A percentile compares a stretch with the other conserved stretches of the same genome.
Evolutionary conservation across 2,797 vertebrate species (phyloP).

Genomic region (Leptoclinus maculatus): DNA sequence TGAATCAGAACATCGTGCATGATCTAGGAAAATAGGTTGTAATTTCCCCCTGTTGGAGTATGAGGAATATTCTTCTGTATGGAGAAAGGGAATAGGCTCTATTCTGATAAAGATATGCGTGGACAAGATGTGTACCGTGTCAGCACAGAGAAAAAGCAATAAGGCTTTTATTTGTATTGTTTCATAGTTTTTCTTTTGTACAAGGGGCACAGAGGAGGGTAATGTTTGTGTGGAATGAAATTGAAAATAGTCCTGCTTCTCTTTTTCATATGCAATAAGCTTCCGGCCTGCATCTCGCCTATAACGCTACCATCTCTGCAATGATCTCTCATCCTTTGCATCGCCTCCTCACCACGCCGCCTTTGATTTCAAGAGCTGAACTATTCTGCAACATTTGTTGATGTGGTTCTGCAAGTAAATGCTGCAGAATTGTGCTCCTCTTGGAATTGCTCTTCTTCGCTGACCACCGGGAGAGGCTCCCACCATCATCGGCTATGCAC

Average conservation of each 20-base stretch:
- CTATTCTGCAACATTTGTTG: constrained; percentile 90
- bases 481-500: constrained; percentile 62
- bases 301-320: constrained; percentile 70
- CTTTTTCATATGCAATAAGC: constrained; percentile 58
- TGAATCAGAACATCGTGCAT: constrained; percentile 19
- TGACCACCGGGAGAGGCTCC: constrained; percentile 68
- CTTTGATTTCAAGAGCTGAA: constrained; percentile 88
- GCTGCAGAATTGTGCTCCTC: constrained; percentile 88
- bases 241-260: constrained; percentile 54
- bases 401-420: constrained; percentile 87
- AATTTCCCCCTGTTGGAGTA: constrained; percentile 20
- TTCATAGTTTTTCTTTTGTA: constrained; percentile 33
- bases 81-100: background rate
- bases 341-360: constrained; percentile 73
- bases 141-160: constrained; percentile 58
- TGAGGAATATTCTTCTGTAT: constrained; percentile 31
- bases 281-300: constrained; percentile 61
- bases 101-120: constrained; percentile 28
- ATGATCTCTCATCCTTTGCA: constrained; percentile 74
- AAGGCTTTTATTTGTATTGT: constrained; percentile 41
- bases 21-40: constrained; percentile 9
- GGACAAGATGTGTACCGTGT: constrained; percentile 43
- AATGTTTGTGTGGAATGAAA: constrained; percentile 58
- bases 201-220: constrained; percentile 17
- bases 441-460: constrained; percentile 86